Percentiles rank a stretch among this genome's conserved stretches.
phyloP scores from a whole-genome alignment of 2,797 vertebrate species.

The Hirundo rustica region DNA sequence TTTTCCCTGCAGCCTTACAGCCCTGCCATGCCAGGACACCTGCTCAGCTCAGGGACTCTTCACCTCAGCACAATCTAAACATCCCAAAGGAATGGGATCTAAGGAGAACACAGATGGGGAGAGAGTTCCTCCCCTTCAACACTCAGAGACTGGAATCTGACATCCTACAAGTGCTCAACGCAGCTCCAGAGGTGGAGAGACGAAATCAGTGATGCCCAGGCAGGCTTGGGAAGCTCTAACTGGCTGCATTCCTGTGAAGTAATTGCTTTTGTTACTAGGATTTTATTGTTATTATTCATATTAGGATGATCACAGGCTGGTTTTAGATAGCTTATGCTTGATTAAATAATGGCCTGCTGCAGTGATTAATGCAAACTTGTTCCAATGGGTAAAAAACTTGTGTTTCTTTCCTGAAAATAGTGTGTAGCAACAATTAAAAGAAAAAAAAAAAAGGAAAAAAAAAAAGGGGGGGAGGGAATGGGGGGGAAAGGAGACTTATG shows the following conservation, averaged over 20 bases:
- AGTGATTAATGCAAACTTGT: neutral
- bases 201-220: neutral
- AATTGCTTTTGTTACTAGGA: neutral
- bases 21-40: neutral
- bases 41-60: neutral
- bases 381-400: neutral
- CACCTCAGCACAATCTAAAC: fast-evolving
- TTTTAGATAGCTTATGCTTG: neutral
- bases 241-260: neutral
- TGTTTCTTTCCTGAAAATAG: neutral
- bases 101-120: neutral
- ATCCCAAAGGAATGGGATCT: neutral
- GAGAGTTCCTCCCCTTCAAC: neutral
- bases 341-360: constrained; percentile 2
- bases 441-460: too few relatives aligned
- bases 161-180: neutral
- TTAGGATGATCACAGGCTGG: neutral
- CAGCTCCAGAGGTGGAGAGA: neutral
- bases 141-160: fast-evolving
- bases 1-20: neutral
- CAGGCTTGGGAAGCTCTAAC: neutral
- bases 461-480: too few relatives aligned
- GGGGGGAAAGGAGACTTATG: neutral
- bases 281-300: constrained; percentile 1
- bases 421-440: neutral